Percentiles rank a stretch among this genome's conserved stretches.
Evolutionary conservation across 2,797 vertebrate genomes (phyloP).

Genomic region (Melanotaenia trifasciata): DNA sequence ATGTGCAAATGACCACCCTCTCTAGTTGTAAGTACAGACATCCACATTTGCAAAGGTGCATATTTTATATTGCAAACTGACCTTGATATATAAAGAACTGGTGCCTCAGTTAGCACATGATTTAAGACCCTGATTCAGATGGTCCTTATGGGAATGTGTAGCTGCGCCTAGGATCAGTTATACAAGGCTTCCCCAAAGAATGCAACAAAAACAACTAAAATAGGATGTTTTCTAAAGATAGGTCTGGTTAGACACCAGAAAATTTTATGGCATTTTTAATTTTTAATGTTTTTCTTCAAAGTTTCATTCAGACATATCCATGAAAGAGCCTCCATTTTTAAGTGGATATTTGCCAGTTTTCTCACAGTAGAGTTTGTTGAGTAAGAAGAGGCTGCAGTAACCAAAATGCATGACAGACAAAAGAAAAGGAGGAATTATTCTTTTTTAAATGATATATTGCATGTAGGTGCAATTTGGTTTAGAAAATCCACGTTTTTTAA

Average conservation of each 20-base stretch:
- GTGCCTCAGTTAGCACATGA: conserved; percentile 3
- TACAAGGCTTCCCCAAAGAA: no score
- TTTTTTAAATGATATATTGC: neutral
- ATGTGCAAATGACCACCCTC: neutral
- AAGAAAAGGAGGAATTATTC: neutral
- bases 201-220: no score
- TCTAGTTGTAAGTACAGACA: conserved; percentile 4
- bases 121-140: neutral
- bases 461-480: neutral
- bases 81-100: conserved; percentile 2
- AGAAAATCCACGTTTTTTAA: neutral
- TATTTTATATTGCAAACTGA: conserved; percentile 9
- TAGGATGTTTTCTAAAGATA: no score
- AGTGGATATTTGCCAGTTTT: neutral
- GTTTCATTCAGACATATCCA: neutral
- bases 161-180: no score
- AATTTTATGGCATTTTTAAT: no score
- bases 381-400: neutral
- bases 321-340: neutral
- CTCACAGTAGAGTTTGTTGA: neutral
- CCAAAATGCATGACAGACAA: neutral
- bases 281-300: neutral
- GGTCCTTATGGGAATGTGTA: no score
- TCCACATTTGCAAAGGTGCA: neutral
- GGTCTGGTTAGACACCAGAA: no score